Evolutionary conservation across 2,797 vertebrate genomes (phyloP).

Genomic region (Melopsittacus undulatus): DNA sequence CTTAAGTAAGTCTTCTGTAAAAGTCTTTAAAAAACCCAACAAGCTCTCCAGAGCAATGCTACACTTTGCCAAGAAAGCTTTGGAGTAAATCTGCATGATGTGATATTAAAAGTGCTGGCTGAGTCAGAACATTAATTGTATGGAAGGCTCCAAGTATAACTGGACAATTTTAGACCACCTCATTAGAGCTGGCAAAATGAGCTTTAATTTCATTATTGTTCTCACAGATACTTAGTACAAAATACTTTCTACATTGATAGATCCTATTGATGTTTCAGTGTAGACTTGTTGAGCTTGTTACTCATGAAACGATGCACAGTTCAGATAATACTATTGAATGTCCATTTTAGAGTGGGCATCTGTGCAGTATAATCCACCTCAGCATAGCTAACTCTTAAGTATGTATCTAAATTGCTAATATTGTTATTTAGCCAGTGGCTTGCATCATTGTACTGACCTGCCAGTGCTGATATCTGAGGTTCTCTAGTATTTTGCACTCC

Average conservation of each 20-base stretch:
- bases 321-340: background rate
- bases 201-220: background rate
- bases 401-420: background rate
- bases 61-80: background rate
- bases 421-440: background rate
- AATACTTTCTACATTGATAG: background rate
- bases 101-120: background rate
- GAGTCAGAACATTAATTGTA: background rate
- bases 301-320: background rate
- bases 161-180: background rate
- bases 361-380: background rate
- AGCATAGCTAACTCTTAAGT: background rate
- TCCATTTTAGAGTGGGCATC: background rate
- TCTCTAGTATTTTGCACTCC: background rate
- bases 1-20: constrained; percentile 82
- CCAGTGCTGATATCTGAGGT: background rate
- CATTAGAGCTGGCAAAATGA: background rate
- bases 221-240: background rate
- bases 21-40: background rate
- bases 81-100: background rate
- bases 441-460: background rate
- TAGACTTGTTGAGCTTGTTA: background rate
- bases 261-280: background rate
- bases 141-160: background rate
- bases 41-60: background rate